Evolutionary conservation across 1,140 invertebrate genomes (phyloP).

Genomic region (Elysia chlorotica): DNA sequence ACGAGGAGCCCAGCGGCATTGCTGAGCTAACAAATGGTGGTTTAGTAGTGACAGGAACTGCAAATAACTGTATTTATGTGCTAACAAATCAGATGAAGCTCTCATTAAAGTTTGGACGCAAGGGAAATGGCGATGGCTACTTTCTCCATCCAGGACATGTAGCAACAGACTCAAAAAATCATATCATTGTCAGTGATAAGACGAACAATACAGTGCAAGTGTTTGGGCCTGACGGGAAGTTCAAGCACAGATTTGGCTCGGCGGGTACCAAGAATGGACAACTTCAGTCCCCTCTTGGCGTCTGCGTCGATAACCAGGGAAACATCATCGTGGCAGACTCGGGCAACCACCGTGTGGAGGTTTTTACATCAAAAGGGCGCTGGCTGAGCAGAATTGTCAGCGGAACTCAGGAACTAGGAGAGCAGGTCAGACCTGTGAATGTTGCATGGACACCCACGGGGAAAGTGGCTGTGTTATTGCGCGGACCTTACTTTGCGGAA

Average conservation of each 20-base stretch:
- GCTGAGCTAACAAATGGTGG: constrained; percentile 38
- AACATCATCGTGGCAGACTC: constrained; percentile 97
- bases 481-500: constrained; percentile 48
- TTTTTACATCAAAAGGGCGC: constrained; percentile 70
- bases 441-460: constrained; percentile 50
- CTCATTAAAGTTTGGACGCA: constrained; percentile 94
- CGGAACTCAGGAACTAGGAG: constrained; percentile 40
- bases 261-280: constrained; percentile 64
- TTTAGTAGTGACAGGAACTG: constrained; percentile 62
- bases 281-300: constrained; percentile 94
- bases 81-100: constrained; percentile 98
- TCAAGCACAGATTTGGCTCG: constrained; percentile 46
- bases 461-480: constrained; percentile 47
- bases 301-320: constrained; percentile 94
- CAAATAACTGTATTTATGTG: constrained; percentile 92
- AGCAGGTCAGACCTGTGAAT: constrained; percentile 45
- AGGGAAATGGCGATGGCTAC: constrained; percentile 82
- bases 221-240: constrained; percentile 47
- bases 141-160: constrained; percentile 47
- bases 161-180: constrained; percentile 42
- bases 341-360: constrained; percentile 96
- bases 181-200: constrained; percentile 52
- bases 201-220: constrained; percentile 53
- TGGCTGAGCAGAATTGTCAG: constrained; percentile 37
- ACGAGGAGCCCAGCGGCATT: constrained; percentile 52